phyloP scores from a whole-genome alignment of 2,113 vertebrate genomes.

The Anoplopoma fimbria region DNA sequence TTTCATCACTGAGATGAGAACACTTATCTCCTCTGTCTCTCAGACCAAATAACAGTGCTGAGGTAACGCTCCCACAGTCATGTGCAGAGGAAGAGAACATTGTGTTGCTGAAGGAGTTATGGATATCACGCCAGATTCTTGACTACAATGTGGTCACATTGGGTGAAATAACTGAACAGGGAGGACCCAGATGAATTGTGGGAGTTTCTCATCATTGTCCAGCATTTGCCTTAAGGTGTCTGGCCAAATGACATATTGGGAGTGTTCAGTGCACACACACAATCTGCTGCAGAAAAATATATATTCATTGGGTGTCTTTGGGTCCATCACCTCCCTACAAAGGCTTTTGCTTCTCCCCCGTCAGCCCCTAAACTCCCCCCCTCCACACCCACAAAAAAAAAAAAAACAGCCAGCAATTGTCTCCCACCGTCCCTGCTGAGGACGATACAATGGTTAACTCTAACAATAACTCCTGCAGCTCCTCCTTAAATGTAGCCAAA shows the following conservation, averaged over 20 bases:
- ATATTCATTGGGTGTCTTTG: conserved; percentile 67
- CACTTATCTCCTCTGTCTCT: background rate
- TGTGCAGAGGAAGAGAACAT: background rate
- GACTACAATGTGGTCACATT: background rate
- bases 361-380: conserved; percentile 31
- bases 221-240: conserved; percentile 39
- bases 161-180: background rate
- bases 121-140: background rate
- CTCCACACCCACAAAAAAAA: background rate
- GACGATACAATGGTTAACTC: conserved; percentile 78
- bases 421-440: conserved; percentile 39
- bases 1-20: conserved; percentile 18
- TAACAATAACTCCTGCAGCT: conserved; percentile 68
- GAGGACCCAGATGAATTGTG: conserved; percentile 10
- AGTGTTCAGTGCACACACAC: conserved; percentile 50
- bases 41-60: background rate
- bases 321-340: conserved; percentile 36
- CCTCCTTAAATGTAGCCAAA: conserved; percentile 58
- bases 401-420: conserved; percentile 45
- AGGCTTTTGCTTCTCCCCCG: conserved; percentile 37
- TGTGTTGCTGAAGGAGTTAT: background rate
- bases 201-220: conserved; percentile 38
- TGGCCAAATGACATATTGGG: conserved; percentile 24
- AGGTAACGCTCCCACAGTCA: background rate
- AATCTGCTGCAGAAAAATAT: conserved; percentile 63